These are phyloP conservation scores for Clarias batrachus DNA, from an alignment of 2,113 vertebrate genomes.

Conservation along the genomic window DNA sequence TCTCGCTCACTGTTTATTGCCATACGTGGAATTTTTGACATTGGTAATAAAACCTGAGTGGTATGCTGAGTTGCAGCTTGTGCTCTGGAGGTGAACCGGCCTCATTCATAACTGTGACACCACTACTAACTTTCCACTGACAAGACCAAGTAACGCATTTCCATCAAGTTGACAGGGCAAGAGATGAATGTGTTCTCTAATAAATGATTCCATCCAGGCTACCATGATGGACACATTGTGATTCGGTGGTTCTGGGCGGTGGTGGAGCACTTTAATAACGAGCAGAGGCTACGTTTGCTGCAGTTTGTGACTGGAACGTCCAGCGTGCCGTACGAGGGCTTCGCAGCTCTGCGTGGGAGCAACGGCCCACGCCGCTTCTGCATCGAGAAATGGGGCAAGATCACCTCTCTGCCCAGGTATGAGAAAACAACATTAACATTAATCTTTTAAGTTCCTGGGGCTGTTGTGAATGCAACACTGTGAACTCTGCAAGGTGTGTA, in stretches of 20 bases:
- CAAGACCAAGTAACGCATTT: neutral
- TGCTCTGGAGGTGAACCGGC: constrained; percentile 6
- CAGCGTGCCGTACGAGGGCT: constrained; percentile 95
- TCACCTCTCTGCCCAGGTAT: constrained; percentile 95
- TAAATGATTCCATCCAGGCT: constrained; percentile 73
- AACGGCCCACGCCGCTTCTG: constrained; percentile 94
- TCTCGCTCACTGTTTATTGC: constrained; percentile 37
- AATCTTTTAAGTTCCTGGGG: neutral
- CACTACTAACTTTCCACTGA: constrained; percentile 33
- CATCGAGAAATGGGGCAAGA: constrained; percentile 98
- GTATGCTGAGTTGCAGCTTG: constrained; percentile 1
- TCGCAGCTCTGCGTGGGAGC: constrained; percentile 89
- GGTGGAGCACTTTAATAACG: constrained; percentile 94
- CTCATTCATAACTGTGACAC: constrained; percentile 12
- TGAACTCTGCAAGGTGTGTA: neutral
- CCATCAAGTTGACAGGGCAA: neutral
- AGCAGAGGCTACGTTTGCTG: constrained; percentile 89
- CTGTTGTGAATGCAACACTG: neutral
- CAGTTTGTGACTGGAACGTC: constrained; percentile 97
- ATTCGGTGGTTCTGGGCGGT: constrained; percentile 98
- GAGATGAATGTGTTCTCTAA: neutral
- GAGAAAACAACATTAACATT: neutral
- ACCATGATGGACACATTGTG: constrained; percentile 94
- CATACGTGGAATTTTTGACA: constrained; percentile 26
- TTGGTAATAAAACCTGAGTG: constrained; percentile 17